These are phyloP conservation scores for Lytechinus pictus DNA, from an alignment of 35 echinoderm and acorn worm genomes.

Conservation along the genomic window DNA sequence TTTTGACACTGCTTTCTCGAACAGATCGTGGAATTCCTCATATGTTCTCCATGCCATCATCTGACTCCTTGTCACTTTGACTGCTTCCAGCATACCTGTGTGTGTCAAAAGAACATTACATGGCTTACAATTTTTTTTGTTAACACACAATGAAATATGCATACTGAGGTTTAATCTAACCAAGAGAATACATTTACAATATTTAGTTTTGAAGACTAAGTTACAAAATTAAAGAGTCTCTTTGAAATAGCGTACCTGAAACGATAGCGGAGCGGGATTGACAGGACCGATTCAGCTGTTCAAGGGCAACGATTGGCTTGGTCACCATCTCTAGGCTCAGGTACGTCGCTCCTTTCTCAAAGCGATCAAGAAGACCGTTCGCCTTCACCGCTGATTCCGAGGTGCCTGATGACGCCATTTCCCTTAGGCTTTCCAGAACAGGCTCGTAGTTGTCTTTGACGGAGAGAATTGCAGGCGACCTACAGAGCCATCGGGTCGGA, in stretches of 20 bases:
- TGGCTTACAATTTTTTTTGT: too few relatives aligned
- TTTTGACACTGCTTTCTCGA: slow-evolving; percentile 23
- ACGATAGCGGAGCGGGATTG: background rate
- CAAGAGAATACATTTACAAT: too few relatives aligned
- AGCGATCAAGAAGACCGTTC: slow-evolving; percentile 59
- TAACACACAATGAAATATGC: too few relatives aligned
- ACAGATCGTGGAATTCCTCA: slow-evolving; percentile 22
- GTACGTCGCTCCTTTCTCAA: slow-evolving; percentile 53
- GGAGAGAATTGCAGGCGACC: background rate
- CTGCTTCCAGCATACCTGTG: slow-evolving; percentile 33
- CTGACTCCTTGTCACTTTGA: slow-evolving; percentile 6
- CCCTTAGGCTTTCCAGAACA: slow-evolving; percentile 52
- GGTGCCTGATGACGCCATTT: slow-evolving; percentile 54
- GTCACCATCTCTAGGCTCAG: slow-evolving; percentile 19
- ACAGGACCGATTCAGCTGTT: slow-evolving; percentile 16
- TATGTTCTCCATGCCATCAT: background rate
- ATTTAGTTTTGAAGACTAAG: too few relatives aligned
- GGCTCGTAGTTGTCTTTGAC: slow-evolving; percentile 55
- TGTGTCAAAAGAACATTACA: too few relatives aligned
- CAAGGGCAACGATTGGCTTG: slow-evolving; percentile 30
- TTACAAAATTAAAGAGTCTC: too few relatives aligned
- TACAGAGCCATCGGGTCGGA: slow-evolving; percentile 54
- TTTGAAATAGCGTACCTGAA: background rate
- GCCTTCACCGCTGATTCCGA: slow-evolving; percentile 57
- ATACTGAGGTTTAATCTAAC: too few relatives aligned